Percentiles rank a stretch among this genome's conserved stretches.
phyloP scores from a whole-genome alignment of 1,140 invertebrate species.

The Lepeophtheirus salmonis region DNA sequence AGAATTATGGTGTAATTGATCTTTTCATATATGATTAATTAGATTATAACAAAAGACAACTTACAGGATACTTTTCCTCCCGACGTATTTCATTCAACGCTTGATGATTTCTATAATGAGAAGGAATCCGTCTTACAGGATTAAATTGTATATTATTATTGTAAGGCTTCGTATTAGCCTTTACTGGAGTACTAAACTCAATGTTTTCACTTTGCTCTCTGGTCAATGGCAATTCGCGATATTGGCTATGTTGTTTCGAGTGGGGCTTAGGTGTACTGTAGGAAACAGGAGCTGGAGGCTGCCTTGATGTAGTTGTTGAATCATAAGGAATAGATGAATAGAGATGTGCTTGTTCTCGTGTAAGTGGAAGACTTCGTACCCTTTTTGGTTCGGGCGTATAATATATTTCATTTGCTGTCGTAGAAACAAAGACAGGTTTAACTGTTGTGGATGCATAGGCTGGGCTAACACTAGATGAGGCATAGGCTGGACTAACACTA shows the following conservation, averaged over 20 bases:
- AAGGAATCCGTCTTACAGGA: neutral
- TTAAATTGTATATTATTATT: neutral
- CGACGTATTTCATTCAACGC: neutral
- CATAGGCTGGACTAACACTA: neutral
- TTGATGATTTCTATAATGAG: neutral
- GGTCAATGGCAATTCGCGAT: too few species aligned
- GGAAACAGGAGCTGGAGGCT: too few species aligned
- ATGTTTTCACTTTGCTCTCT: too few species aligned
- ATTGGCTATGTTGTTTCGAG: too few species aligned
- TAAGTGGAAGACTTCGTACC: neutral
- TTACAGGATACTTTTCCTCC: neutral
- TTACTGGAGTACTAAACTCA: too few species aligned
- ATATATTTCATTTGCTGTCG: neutral
- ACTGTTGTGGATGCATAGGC: neutral
- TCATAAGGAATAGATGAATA: neutral
- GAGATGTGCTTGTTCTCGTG: neutral
- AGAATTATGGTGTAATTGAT: too few species aligned
- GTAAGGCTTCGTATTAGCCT: too few species aligned
- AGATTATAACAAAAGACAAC: too few species aligned
- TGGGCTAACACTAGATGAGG: too few species aligned
- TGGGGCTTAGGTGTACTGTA: too few species aligned
- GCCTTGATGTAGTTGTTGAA: neutral
- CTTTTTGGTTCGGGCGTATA: neutral
- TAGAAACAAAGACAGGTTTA: neutral
- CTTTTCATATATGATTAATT: too few species aligned